Percentiles rank a stretch among this genome's conserved stretches.
These are phyloP conservation scores for Gobio gobio DNA, from an alignment of 2,113 vertebrate genomes.

Conservation along the genomic window DNA sequence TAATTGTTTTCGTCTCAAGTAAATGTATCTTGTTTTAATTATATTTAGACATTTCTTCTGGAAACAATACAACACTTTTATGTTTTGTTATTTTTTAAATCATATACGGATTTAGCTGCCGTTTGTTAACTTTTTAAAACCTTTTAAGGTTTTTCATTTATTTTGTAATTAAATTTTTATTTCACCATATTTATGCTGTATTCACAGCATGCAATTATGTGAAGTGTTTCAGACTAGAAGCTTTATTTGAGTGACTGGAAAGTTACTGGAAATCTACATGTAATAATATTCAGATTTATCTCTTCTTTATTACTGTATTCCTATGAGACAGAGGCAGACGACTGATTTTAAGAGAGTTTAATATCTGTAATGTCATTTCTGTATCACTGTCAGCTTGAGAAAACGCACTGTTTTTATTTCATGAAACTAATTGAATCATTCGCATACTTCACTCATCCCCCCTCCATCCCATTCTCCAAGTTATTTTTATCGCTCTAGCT, in stretches of 20 bases:
- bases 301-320: background rate
- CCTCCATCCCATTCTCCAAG: background rate
- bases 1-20: background rate
- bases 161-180: background rate
- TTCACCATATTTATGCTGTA: background rate
- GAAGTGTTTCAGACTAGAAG: background rate
- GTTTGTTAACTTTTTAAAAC: too few species aligned
- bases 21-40: background rate
- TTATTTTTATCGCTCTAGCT: slow-evolving; percentile 11
- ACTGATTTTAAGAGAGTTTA: background rate
- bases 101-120: background rate
- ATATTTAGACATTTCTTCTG: background rate
- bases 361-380: slow-evolving; percentile 6
- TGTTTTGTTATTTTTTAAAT: background rate
- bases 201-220: background rate
- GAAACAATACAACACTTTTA: background rate
- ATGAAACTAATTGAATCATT: slow-evolving; percentile 15
- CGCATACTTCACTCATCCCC: background rate
- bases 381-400: background rate
- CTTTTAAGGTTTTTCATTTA: background rate
- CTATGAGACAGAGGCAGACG: background rate
- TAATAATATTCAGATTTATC: background rate
- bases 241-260: background rate
- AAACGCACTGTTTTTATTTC: background rate
- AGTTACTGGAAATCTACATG: background rate